Evolutionary conservation across 2,888 invertebrate genomes (phyloP).

Genomic region (Caenorhabditis plicata): DNA sequence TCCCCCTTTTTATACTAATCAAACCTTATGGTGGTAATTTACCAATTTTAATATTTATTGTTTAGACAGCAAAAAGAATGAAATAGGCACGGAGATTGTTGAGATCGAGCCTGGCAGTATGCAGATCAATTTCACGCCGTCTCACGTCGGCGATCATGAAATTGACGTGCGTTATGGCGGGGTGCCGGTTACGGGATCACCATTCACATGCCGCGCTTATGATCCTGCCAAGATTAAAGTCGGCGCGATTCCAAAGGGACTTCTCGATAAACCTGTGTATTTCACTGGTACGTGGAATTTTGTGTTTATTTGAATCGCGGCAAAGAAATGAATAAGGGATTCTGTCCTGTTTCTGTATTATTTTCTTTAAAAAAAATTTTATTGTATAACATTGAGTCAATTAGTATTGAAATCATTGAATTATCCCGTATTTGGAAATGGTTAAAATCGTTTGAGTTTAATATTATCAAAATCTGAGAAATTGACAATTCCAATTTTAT

Average conservation of each 20-base stretch:
- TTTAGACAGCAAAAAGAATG: conserved; percentile 52
- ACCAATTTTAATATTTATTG: background rate
- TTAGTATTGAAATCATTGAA: no score
- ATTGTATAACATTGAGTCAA: no score
- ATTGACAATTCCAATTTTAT: no score
- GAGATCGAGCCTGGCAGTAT: conserved; percentile 54
- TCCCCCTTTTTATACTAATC: conserved; percentile 7
- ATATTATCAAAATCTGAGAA: no score
- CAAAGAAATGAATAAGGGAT: no score
- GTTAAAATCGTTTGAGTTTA: no score
- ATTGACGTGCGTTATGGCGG: conserved; percentile 67
- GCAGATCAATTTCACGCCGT: conserved; percentile 81
- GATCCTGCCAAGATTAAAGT: conserved; percentile 80
- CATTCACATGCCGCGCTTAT: conserved; percentile 85
- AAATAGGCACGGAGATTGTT: conserved; percentile 45
- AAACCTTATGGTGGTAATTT: conserved; percentile 5
- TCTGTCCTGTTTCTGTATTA: no score
- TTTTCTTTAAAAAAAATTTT: no score
- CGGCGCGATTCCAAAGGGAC: conserved; percentile 78
- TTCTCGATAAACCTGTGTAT: conserved; percentile 87
- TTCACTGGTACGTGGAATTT: conserved; percentile 70
- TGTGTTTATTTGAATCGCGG: no score
- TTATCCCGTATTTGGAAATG: no score
- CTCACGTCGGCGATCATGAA: conserved; percentile 77
- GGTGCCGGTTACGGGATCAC: conserved; percentile 80